Percentiles rank a stretch among this genome's conserved stretches.
Conservation (phyloP, 2,113 vertebrate genomes). For the Pholis gunnellus region DNA sequence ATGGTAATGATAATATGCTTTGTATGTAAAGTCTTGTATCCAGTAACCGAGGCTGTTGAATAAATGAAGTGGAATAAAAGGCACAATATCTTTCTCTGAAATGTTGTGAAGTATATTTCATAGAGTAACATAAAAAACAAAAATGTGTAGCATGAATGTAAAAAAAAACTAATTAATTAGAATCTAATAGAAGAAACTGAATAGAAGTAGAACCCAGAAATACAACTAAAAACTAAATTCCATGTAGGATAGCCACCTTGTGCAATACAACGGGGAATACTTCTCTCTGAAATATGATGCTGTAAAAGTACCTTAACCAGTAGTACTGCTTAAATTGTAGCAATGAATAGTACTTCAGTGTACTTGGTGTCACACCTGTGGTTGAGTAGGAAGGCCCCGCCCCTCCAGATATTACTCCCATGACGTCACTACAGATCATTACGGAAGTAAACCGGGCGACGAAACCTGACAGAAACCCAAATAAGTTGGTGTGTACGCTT, state of each 20-base stretch:
- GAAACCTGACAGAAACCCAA: slow-evolving; percentile 51
- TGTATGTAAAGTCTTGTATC: too few relatives aligned
- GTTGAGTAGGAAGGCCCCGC: slow-evolving; percentile 12
- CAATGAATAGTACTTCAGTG: neutral
- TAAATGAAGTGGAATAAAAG: too few relatives aligned
- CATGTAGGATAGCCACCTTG: neutral
- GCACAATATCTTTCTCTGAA: too few relatives aligned
- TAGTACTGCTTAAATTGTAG: neutral
- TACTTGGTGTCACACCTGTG: slow-evolving; percentile 3
- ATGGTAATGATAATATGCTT: neutral
- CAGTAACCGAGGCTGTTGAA: too few relatives aligned
- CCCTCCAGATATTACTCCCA: slow-evolving; percentile 18
- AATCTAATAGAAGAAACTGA: too few relatives aligned
- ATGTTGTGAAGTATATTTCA: too few relatives aligned
- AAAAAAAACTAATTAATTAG: too few relatives aligned
- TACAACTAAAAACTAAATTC: too few relatives aligned
- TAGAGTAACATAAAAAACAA: too few relatives aligned
- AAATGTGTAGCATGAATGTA: too few relatives aligned
- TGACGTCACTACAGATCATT: slow-evolving; percentile 54
- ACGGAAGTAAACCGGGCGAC: slow-evolving; percentile 73
- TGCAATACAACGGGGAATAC: too few relatives aligned
- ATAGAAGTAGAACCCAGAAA: too few relatives aligned
- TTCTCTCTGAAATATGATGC: neutral
- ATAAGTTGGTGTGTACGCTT: slow-evolving; percentile 44
- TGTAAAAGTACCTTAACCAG: neutral